Conservation (phyloP, 2,797 vertebrate genomes). For the Florisuga fusca region DNA sequence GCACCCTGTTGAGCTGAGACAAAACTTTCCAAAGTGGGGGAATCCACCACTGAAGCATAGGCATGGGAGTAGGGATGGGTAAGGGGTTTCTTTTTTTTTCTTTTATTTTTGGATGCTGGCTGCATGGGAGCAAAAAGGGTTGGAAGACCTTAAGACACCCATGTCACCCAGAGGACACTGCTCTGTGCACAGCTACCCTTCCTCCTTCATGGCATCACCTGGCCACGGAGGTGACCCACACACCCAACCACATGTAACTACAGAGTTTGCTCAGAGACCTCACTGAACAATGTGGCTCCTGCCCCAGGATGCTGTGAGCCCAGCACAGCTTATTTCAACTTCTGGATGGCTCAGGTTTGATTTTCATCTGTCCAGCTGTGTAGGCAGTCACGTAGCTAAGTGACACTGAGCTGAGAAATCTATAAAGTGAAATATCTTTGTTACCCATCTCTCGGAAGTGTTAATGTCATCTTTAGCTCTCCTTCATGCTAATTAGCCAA, state of each 20-base stretch:
- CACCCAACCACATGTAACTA: rapidly evolving
- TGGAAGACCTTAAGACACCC: background rate
- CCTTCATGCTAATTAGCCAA: background rate
- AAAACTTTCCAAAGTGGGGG: no score
- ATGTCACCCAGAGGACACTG: background rate
- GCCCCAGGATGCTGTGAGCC: background rate
- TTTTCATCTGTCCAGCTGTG: background rate
- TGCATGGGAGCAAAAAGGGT: background rate
- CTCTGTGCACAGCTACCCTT: background rate
- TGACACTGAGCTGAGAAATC: background rate
- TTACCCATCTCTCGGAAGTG: background rate
- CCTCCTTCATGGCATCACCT: background rate
- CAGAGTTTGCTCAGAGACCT: background rate
- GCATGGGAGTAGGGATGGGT: background rate
- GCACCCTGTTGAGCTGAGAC: no score
- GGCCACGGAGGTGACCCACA: rapidly evolving
- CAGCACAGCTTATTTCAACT: background rate
- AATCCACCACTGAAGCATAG: background rate
- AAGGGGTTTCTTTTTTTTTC: background rate
- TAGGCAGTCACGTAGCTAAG: background rate
- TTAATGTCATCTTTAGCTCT: slow-evolving; percentile 19
- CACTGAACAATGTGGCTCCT: background rate
- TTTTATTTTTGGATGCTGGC: background rate
- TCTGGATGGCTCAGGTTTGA: background rate
- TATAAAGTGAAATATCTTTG: background rate